Conservation (phyloP, 2,888 invertebrate genomes). For the Cephalotes varians region DNA sequence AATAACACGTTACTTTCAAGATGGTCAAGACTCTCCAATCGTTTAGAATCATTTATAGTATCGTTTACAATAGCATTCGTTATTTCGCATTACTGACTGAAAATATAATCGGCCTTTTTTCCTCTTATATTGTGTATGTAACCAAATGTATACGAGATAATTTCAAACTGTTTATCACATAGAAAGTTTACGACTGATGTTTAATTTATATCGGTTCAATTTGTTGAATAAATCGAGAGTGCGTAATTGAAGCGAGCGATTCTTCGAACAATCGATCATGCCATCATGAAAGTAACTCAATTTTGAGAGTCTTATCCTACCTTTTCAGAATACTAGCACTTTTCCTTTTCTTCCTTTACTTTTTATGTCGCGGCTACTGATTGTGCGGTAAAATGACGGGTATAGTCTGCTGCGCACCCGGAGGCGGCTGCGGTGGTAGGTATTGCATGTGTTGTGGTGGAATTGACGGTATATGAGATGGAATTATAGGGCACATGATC, state of each 20-base stretch:
- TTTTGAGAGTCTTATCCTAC: constrained; percentile 75
- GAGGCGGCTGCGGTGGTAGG: constrained; percentile 86
- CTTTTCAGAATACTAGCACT: constrained; percentile 77
- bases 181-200: background rate
- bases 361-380: constrained; percentile 86
- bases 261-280: background rate
- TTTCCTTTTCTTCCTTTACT: constrained; percentile 79
- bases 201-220: constrained; percentile 2
- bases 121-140: background rate
- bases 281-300: constrained; percentile 74
- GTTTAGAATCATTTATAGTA: constrained; percentile 24
- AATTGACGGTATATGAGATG: constrained; percentile 82
- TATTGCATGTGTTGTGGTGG: constrained; percentile 87
- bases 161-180: background rate
- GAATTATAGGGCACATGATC: constrained; percentile 88
- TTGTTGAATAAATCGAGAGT: background rate
- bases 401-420: constrained; percentile 85
- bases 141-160: background rate
- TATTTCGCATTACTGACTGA: background rate
- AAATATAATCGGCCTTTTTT: background rate
- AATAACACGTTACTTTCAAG: constrained; percentile 73
- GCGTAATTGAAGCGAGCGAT: background rate
- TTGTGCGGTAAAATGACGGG: constrained; percentile 86
- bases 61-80: background rate
- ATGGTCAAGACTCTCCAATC: constrained; percentile 59